These are phyloP conservation scores for Himalopsyche japonica DNA, from an alignment of 2,888 invertebrate genomes.

Conservation along the genomic window DNA sequence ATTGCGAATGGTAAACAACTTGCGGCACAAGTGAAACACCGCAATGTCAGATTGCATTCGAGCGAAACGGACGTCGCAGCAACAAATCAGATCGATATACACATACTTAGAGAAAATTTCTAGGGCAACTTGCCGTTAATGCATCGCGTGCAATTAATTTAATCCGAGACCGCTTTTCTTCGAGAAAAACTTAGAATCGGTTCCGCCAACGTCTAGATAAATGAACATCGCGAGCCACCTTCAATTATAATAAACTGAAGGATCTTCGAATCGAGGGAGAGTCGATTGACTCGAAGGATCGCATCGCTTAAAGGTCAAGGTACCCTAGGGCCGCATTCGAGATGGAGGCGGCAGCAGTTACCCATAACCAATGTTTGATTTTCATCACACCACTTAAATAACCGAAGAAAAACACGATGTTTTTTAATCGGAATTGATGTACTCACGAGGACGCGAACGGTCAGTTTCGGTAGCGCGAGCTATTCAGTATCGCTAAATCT, in stretches of 20 bases:
- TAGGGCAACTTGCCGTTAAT: not conserved
- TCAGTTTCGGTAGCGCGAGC: not conserved
- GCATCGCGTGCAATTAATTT: not conserved
- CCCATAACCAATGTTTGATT: not conserved
- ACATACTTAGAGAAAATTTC: not conserved
- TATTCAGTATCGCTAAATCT: not conserved
- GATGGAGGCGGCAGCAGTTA: slow-evolving; percentile 1
- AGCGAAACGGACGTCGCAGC: not conserved
- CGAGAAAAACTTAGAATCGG: not conserved
- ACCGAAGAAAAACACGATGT: not conserved
- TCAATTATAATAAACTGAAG: not conserved
- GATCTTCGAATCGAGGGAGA: not conserved
- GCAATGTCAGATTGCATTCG: not conserved
- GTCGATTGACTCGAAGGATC: not conserved
- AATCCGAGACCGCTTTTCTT: not conserved
- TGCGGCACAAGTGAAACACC: not conserved
- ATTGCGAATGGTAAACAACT: not conserved
- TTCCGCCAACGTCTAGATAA: not conserved
- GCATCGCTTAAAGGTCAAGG: slow-evolving; percentile 12
- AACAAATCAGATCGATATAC: not conserved
- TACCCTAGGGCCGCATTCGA: slow-evolving; percentile 8
- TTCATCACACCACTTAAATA: not conserved
- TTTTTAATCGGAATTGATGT: not conserved
- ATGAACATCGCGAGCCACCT: not conserved
- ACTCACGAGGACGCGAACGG: not conserved